Base-by-base conservation (phyloP, 2,888 invertebrate genomes). In the Hylaea fasciaria region DNA sequence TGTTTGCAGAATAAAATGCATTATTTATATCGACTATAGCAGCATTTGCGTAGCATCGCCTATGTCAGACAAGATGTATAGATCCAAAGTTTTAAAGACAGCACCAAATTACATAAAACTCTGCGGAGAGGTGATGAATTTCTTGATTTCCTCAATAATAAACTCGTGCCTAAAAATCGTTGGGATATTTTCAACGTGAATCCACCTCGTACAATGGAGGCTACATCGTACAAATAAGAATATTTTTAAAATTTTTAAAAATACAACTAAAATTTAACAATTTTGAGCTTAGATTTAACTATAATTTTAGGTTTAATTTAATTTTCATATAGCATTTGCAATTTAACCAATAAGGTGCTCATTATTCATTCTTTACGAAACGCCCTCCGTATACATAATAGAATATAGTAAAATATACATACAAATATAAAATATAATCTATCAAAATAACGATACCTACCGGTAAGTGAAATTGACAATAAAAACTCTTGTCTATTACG, bases 1-100 rank as follows among this genome's bases (percentile, higher is more conserved):
- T 71, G 22, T 73, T 71, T 71, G 63, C 65, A 58, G 57, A 70
- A 71, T 69, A 72, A 79, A 82, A 81, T 80, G 78, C 80, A 81
- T 68, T 79, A 68, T 68, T 3, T 22, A 22, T 64, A 51, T 22
- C 11, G 14, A 22, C 22, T 29, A 32, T 35, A 47, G 22, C 28
- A 53, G 45, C 28, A 35, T 35, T 29, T 14, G 46, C 13, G 39
- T 16, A 32, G 45, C 54, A 54, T 40, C 10, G 3, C 28, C 12
- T 43, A 41, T 41, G 28, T 28, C 69, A 57, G 17, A 10, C 39
- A 37, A 45, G n/a, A 60, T 66, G 66, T 55, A 69, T 40, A 64
- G 51, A 57, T 62, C 58, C 28, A 48, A 60, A 57, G 62, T 9
- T 32, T 32, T 9, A 32, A 32, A 32, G 32, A 64, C 57, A 67